Base-by-base conservation (phyloP, 2,113 vertebrate genomes). In the Macroglossus sobrinus region DNA sequence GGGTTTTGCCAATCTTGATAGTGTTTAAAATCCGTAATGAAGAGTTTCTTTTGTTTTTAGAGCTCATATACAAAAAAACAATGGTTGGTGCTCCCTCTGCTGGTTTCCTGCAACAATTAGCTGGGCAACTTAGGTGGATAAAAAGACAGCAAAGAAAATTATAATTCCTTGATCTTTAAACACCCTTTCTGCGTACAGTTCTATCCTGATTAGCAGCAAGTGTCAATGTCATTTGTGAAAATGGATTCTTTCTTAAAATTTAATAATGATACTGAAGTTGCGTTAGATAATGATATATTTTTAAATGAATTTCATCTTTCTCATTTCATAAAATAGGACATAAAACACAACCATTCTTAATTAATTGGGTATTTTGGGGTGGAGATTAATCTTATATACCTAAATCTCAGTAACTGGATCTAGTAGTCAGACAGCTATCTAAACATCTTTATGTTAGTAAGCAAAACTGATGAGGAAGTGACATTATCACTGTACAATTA, bases 11-110 rank as follows among this genome's bases (percentile, higher is more conserved):
- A 59, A 12, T 91, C 35, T 78, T 75, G 26, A 66, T 84, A 66
- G 1, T 33, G 91, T 33, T 38, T 89, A 68, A 69, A 63, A 66
- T 40, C 45, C 11, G 2, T 4, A 38, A 74, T 22, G 75, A 38
- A 30, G 19, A n/a, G n/a, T 15, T 15, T 3, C n/a, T 95, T 55
- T 76, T 78, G 93, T 92, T 93, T 95, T 92, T n/a, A 57, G 69
- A 97, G 69, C 47, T 64, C 90, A 88, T 30, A 13, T 33, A 75
- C 5, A 47, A 76, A 30, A 93, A 76, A 66, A 3, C 84, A 97
- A 79, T 94, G 98, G 95, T 91, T 93, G 75, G 89, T 97, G 96
- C 98, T 98, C 98, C 98, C 98, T 98, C 98, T 99, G 97, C 98
- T 98, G 98, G 98, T 69, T 89, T 82, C 14, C 24, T 33, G 79